Evolutionary conservation across 2,113 vertebrate genomes (phyloP).

Genomic region (Ranitomeya variabilis): DNA sequence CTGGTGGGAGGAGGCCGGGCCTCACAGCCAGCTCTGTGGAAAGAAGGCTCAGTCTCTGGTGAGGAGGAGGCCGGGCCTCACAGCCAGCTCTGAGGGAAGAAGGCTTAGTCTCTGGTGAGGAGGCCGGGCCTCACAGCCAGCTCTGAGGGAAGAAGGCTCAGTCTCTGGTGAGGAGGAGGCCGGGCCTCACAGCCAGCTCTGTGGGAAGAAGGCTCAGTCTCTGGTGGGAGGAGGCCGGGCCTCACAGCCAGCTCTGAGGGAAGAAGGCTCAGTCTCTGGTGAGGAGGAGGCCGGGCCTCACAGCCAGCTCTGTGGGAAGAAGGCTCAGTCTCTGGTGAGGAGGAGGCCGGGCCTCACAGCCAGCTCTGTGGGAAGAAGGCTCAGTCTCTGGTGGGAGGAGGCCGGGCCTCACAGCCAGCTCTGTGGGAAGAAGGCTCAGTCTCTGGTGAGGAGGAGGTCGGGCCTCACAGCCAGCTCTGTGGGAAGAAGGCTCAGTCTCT

Average conservation of each 20-base stretch:
- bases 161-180: slow-evolving; percentile 50
- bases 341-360: neutral
- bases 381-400: slow-evolving; percentile 51
- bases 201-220: slow-evolving; percentile 46
- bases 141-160: slow-evolving; percentile 37
- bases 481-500: slow-evolving; percentile 49
- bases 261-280: slow-evolving; percentile 51
- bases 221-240: slow-evolving; percentile 39
- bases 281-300: neutral
- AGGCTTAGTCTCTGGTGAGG: slow-evolving; percentile 49
- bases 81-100: slow-evolving; percentile 42
- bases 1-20: slow-evolving; percentile 39
- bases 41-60: slow-evolving; percentile 50
- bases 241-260: slow-evolving; percentile 31
- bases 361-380: slow-evolving; percentile 40
- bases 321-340: slow-evolving; percentile 49
- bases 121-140: slow-evolving; percentile 21
- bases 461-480: slow-evolving; percentile 4
- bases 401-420: slow-evolving; percentile 12
- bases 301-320: slow-evolving; percentile 43
- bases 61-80: neutral
- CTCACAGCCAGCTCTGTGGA: slow-evolving; percentile 31
- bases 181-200: neutral
- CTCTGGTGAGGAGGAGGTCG: slow-evolving; percentile 48
- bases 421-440: slow-evolving; percentile 38